phyloP scores from a whole-genome alignment of 2,113 vertebrate species.

The Semnornis frantzii region DNA sequence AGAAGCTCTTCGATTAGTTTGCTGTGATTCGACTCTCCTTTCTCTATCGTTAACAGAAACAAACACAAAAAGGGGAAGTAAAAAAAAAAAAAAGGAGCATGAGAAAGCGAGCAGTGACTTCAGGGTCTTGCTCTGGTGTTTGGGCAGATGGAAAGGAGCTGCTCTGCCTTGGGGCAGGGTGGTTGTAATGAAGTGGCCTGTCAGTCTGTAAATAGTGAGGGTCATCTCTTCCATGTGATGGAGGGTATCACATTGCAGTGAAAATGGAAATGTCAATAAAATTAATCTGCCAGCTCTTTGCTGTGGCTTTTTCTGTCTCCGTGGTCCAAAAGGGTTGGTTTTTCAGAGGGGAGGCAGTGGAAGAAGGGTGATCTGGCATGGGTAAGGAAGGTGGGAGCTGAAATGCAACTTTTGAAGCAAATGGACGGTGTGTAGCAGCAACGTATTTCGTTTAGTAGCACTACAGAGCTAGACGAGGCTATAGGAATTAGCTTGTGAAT shows the following conservation, averaged over 20 bases:
- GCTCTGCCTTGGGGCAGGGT: conserved; percentile 87
- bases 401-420: conserved; percentile 63
- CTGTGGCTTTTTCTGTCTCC: conserved; percentile 82
- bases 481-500: conserved; percentile 78
- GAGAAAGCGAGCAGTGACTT: conserved; percentile 78
- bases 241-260: conserved; percentile 95
- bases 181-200: conserved; percentile 96
- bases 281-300: conserved; percentile 98
- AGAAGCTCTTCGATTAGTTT: conserved; percentile 67
- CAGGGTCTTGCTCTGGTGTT: conserved; percentile 90
- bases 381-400: conserved; percentile 39
- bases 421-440: conserved; percentile 51
- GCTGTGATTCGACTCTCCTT: conserved; percentile 47
- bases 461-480: conserved; percentile 25
- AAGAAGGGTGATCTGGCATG: conserved; percentile 58
- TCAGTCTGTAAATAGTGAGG: conserved; percentile 97
- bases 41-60: conserved; percentile 60
- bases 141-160: conserved; percentile 87
- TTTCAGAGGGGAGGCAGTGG: conserved; percentile 17
- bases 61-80: background rate
- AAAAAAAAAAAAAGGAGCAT: background rate
- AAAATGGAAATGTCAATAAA: conserved; percentile 99
- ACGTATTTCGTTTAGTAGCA: conserved; percentile 43
- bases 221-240: conserved; percentile 89
- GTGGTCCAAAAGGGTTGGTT: conserved; percentile 76